Evolutionary conservation across 2,888 invertebrate genomes (phyloP), one percentile per base, ranked within the genome.

Genomic region (Lottia scabra): DNA sequence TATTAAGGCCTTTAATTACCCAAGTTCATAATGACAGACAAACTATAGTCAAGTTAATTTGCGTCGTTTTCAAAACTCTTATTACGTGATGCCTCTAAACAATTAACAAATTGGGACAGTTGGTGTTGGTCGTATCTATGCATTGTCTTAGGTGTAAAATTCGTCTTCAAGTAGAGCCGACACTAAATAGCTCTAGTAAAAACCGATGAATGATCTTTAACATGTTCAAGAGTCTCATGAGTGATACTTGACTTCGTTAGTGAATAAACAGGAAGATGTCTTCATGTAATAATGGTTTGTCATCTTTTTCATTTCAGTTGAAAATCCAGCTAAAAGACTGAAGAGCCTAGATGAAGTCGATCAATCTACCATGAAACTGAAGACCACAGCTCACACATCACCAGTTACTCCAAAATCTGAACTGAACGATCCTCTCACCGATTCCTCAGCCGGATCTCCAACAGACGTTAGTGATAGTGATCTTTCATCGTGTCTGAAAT

Each of bases 401-500:
- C 65, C 70, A 63, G 63, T 70, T 16, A 45, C 63, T 19, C 48
- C 70, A 62, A 74, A 74, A 44, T 65, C 70, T 26, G 73, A 74
- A 46, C 70, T 56, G 10, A 44, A 66, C 43, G 30, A 66, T 15
- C 63, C 69, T 23, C 67, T 70, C 12, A 70, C 66, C 0, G 74
- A 76, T 63, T 67, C 74, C 45, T 65, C 73, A 2, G 67, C 71
- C 26, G 65, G 72, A 26, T 43, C 67, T 1, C 65, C 67, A 10
- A 67, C 70, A 38, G 75, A 75, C 65, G 67, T 56, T 38, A 30
- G 64, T 10, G 73, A 74, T 44, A 62, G 66, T 67, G 78, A 81
- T 75, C 71, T 81, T 23, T 72, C 79, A 45, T 76, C 78, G 43
- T 69, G 66, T 43, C 63, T 10, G 74, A 76, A 45, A 68, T 66